Base-by-base conservation (phyloP, 2,888 invertebrate species). In the Tachina lurida region DNA sequence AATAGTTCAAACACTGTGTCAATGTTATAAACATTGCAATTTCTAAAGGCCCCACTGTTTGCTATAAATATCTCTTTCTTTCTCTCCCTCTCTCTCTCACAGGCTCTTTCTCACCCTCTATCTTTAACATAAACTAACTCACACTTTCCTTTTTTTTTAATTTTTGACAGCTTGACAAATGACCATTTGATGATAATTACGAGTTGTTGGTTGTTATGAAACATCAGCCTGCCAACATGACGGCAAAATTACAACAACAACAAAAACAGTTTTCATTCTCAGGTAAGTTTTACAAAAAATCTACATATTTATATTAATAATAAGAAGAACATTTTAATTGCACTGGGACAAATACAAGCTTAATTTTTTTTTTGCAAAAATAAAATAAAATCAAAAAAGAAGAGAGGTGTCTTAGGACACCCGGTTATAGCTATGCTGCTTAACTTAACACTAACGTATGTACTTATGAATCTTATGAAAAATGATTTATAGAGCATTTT, bases 111-210 rank as follows among this genome's bases (percentile, higher is more conserved):
- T 52, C 31, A 2, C 15, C 0, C 45, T 41, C 17, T 49, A 2
- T 56, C 15, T 43, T 13, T 22, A 13, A 31, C 7, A 7, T 7
- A 0, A 7, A 31, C 31, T 31, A 4, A 31, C 31, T 22, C 43
- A 10, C 47, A 19, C 19, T 45, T 80, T 60, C 52, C 41, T 19
- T 45, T 56, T 17, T 31, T 10, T 67, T 17, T 10, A 5, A 52
- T 54, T 71, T 76, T 76, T 86, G 86, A 86, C 86, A 86, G 76
- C 43, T 73, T 83, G 83, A 83, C 86, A 86, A 86, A 86, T 83
- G 76, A 83, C 83, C 83, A 74, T 80, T 83, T 86, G 83, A 80
- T 86, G 75, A 83, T 86, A 86, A 86, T 80, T 86, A 82, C 78
- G 75, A 82, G 70, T 76, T 75, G 75, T 76, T 86, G 79, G 65